Evolutionary conservation across 1,140 invertebrate species (phyloP), one percentile per base, ranked within the genome.

Genomic region (Ostrea denselamellosa): DNA sequence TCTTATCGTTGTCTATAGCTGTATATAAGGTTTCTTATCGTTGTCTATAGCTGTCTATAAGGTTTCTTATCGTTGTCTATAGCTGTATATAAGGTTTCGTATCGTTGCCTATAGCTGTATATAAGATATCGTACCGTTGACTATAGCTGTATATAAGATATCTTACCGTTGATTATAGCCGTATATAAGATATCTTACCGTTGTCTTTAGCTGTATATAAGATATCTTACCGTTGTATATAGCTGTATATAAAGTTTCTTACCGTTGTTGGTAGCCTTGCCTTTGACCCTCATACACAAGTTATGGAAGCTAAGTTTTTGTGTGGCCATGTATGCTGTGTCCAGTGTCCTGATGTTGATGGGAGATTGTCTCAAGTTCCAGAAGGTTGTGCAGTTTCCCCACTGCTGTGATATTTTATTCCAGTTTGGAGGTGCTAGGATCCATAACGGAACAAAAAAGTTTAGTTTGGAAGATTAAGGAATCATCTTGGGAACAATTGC

Each of bases 361-460:
- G 68, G 68, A 5, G 68, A 71, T 25, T 71, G 68, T 71, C 68
- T 71, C 25, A 71, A 5, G 28, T 34, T 71, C 68, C 68, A 71
- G 28, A 71, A 71, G 1, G 68, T 71, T 4, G 68, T 71, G 5
- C 68, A 71, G 28, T 71, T 71, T 25, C 68, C 68, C 68, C 68
- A 71, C 3, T 8, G 12, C 9, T 22, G 12, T 28, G 68, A 71
- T 28, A 71, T 71, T 10, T 71, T 28, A 25, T 71, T 71, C 68
- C 68, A 71, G 28, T 71, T 22, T 8, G 68, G 25, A 12, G 68
- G 68, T 28, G 68, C 68, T 71, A 25, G 3, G 12, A 28, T 28
- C 9, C 22, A 71, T 3, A 71, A 12, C 17, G 56, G 56, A 19
- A 62, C 19, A 62, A 19, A 62, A 56, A 12, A 53, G 53, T 58